Percentiles rank a stretch among this genome's conserved stretches.
These are phyloP conservation scores for Epinotia nisella DNA, from an alignment of 2,888 invertebrate species.

Conservation along the genomic window DNA sequence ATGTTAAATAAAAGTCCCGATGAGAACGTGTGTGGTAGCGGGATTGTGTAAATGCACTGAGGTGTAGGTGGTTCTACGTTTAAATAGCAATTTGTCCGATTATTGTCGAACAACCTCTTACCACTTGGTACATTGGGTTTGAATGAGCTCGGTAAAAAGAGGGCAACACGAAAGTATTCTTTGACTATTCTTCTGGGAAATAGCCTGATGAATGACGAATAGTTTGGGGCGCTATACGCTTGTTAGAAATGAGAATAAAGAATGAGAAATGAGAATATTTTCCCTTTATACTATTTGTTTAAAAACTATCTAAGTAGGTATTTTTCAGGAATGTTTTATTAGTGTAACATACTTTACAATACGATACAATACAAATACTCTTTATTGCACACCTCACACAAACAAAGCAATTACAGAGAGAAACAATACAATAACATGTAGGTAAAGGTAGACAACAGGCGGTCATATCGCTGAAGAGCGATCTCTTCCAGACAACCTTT, in stretches of 20 bases:
- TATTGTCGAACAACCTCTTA: slow-evolving; percentile 4
- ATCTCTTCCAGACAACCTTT: too few species aligned
- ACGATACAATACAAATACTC: too few species aligned
- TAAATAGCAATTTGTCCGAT: slow-evolving; percentile 20
- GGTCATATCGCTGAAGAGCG: too few species aligned
- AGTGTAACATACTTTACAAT: too few species aligned
- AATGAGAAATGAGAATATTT: not conserved
- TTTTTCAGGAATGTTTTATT: too few species aligned
- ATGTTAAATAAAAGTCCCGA: not conserved
- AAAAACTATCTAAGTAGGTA: too few species aligned
- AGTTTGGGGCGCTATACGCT: not conserved
- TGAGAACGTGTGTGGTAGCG: slow-evolving; percentile 12
- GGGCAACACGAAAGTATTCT: slow-evolving; percentile 9
- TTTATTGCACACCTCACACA: too few species aligned
- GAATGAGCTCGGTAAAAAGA: slow-evolving; percentile 1
- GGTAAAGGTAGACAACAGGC: too few species aligned
- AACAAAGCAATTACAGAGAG: too few species aligned
- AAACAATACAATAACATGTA: too few species aligned
- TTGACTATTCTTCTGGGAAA: not conserved
- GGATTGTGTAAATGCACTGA: not conserved
- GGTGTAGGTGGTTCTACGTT: slow-evolving; percentile 13
- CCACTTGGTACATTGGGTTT: slow-evolving; percentile 20
- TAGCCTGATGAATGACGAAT: not conserved
- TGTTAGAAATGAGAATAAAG: not conserved
- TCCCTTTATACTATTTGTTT: not conserved